phyloP scores from a whole-genome alignment of 1,140 invertebrate genomes.

The Helicoverpa zea region DNA sequence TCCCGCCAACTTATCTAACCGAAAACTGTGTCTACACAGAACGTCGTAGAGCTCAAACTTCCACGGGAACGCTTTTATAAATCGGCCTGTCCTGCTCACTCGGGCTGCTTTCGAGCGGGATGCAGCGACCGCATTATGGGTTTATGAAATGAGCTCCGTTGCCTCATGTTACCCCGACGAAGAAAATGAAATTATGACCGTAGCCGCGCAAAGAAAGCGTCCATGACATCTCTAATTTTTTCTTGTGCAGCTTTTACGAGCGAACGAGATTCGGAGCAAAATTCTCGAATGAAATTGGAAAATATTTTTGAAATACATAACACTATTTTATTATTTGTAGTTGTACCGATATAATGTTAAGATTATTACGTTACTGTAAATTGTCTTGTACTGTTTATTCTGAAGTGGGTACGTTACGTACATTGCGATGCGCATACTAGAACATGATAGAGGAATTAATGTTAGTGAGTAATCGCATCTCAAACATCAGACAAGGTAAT shows the following conservation, averaged over 20 bases:
- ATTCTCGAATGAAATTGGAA: constrained; percentile 31
- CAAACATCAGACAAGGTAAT: constrained; percentile 46
- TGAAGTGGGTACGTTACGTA: not conserved
- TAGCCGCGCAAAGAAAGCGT: constrained; percentile 76
- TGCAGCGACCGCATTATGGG: constrained; percentile 73
- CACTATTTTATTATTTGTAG: constrained; percentile 38
- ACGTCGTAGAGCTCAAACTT: constrained; percentile 73
- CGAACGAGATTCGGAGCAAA: constrained; percentile 47
- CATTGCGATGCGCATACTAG: not conserved
- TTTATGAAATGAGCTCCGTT: constrained; percentile 81
- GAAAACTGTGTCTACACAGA: constrained; percentile 67
- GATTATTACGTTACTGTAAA: not conserved
- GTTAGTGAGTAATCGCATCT: constrained; percentile 35
- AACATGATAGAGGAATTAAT: constrained; percentile 17
- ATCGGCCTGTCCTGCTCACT: constrained; percentile 59
- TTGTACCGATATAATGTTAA: not conserved
- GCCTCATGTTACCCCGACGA: constrained; percentile 73
- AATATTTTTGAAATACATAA: constrained; percentile 43
- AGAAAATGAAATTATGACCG: constrained; percentile 82
- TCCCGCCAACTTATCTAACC: constrained; percentile 55
- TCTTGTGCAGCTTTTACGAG: constrained; percentile 51
- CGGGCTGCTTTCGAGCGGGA: constrained; percentile 60
- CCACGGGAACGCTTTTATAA: constrained; percentile 68
- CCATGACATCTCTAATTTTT: constrained; percentile 64
- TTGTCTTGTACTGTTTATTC: not conserved